Percentiles rank a stretch among this genome's conserved stretches.
Conservation (phyloP, 2,113 vertebrate genomes). For the Machaerirhynchus nigripectus region DNA sequence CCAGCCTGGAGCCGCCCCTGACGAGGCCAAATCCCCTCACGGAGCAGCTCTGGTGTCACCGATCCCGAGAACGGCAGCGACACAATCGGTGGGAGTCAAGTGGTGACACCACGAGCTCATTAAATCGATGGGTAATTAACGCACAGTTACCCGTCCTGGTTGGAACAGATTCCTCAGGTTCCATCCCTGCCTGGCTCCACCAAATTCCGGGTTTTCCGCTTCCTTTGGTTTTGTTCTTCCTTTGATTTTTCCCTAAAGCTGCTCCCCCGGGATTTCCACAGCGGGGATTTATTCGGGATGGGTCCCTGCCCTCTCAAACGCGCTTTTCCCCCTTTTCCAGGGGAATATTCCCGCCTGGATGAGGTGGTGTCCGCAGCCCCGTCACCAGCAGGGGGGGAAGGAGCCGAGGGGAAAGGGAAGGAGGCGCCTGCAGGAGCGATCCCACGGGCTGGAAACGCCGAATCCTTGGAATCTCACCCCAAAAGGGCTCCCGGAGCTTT, state of each 20-base stretch:
- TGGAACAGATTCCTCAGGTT: neutral
- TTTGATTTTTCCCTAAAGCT: neutral
- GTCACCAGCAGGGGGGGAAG: constrained; percentile 18
- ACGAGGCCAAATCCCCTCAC: neutral
- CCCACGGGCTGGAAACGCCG: neutral
- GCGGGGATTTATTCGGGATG: neutral
- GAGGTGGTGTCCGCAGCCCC: neutral
- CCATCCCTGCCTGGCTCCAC: neutral
- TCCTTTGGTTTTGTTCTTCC: neutral
- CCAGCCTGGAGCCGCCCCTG: neutral
- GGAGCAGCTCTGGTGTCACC: neutral
- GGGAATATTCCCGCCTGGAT: neutral
- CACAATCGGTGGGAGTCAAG: neutral
- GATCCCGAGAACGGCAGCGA: neutral
- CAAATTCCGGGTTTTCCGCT: neutral
- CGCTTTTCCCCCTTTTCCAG: neutral
- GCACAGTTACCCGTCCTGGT: fast-evolving
- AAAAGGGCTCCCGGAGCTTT: fast-evolving
- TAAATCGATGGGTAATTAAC: neutral
- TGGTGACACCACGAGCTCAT: neutral
- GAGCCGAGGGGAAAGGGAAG: neutral
- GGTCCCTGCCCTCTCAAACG: no score
- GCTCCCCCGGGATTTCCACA: neutral
- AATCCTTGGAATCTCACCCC: neutral
- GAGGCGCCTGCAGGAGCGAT: neutral